Conservation (phyloP, 2,888 invertebrate genomes). For the Palloptera scutellata region DNA sequence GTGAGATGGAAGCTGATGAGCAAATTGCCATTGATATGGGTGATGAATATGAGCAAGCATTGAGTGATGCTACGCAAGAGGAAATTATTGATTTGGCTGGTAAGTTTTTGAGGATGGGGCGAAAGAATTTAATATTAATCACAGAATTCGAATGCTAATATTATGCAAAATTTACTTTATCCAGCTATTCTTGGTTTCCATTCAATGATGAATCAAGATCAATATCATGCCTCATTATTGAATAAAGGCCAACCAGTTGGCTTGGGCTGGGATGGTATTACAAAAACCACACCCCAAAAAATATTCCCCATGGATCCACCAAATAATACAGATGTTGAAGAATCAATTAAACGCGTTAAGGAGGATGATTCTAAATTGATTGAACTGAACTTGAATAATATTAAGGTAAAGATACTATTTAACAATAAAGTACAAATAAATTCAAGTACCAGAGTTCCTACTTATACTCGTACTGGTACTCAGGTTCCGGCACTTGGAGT, state of each 20-base stretch:
- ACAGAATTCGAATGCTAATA: too few species aligned
- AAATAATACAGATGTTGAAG: conserved; percentile 94
- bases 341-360: conserved; percentile 86
- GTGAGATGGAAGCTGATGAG: conserved; percentile 84
- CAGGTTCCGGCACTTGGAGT: too few species aligned
- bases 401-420: conserved; percentile 75
- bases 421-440: conserved; percentile 1
- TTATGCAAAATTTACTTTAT: conserved; percentile 35
- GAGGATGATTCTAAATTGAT: conserved; percentile 87
- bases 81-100: conserved; percentile 98
- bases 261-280: conserved; percentile 92
- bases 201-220: conserved; percentile 99
- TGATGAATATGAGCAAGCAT: conserved; percentile 92
- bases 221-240: conserved; percentile 95
- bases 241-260: conserved; percentile 92
- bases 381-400: conserved; percentile 99
- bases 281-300: conserved; percentile 92
- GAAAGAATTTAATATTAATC: not conserved
- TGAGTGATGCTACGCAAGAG: conserved; percentile 87
- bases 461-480: too few species aligned
- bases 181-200: conserved; percentile 99
- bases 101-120: conserved; percentile 63
- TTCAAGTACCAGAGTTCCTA: too few species aligned
- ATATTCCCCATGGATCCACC: conserved; percentile 93
- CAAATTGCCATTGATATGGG: conserved; percentile 93